A percentile compares a stretch with the other conserved stretches of the same genome.
Evolutionary conservation across 2,888 invertebrate species (phyloP).

Genomic region (Diploptera punctata): DNA sequence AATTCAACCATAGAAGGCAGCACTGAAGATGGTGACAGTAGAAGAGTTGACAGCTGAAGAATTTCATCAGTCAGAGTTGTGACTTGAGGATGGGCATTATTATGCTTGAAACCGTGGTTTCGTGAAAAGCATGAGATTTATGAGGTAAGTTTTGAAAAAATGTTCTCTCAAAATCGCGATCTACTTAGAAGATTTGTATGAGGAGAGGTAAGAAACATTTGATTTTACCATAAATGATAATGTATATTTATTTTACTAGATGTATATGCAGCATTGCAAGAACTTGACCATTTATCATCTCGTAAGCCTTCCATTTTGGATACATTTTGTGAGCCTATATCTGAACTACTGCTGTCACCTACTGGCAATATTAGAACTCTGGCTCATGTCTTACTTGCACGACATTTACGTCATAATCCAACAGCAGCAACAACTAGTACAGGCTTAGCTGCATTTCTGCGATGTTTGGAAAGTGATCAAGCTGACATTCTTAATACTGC

Average conservation of each 20-base stretch:
- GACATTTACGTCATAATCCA: slow-evolving; percentile 74
- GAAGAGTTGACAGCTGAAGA: no score
- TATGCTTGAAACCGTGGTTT: no score
- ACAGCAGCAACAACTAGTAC: slow-evolving; percentile 55
- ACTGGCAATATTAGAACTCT: slow-evolving; percentile 69
- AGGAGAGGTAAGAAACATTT: no score
- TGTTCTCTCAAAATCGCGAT: no score
- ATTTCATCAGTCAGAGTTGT: no score
- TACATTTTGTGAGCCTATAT: slow-evolving; percentile 67
- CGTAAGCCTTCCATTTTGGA: slow-evolving; percentile 72
- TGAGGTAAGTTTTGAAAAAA: no score
- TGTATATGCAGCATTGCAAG: slow-evolving; percentile 64
- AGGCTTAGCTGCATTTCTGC: slow-evolving; percentile 78
- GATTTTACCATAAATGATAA: no score
- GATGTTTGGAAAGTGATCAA: slow-evolving; percentile 80
- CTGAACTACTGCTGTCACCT: slow-evolving; percentile 68
- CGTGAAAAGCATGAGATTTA: no score
- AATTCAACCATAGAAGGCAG: no score
- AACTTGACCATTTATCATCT: slow-evolving; percentile 74
- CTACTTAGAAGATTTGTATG: no score
- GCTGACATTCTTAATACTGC: slow-evolving; percentile 80
- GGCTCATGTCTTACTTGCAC: slow-evolving; percentile 74
- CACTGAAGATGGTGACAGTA: no score
- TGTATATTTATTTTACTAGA: not conserved
- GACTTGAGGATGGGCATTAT: no score